A percentile compares a stretch with the other conserved stretches of the same genome.
phyloP scores from a whole-genome alignment of 2,888 invertebrate species.

The Acutogordius australiensis region DNA sequence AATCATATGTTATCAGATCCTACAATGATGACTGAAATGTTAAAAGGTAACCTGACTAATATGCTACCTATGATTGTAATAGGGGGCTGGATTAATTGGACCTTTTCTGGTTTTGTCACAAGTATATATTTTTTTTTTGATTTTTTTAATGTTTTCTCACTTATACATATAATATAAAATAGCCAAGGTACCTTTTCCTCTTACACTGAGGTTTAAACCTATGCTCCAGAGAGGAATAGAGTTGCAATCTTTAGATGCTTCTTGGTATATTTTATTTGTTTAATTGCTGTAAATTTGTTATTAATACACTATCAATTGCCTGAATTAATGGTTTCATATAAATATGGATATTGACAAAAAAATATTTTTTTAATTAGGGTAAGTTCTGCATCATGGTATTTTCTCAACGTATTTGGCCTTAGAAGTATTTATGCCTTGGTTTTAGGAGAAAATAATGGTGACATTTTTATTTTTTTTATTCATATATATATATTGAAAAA shows the following conservation, averaged over 20 bases:
- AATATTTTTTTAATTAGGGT: no score
- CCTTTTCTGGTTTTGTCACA: conserved; percentile 97
- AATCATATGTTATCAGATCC: no score
- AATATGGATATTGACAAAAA: no score
- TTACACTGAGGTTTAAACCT: conserved; percentile 86
- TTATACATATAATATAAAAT: no score
- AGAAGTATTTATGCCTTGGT: conserved; percentile 86
- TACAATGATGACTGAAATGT: conserved; percentile 86
- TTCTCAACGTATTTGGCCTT: conserved; percentile 89
- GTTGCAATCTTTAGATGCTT: conserved; percentile 67
- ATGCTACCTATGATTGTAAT: conserved; percentile 94
- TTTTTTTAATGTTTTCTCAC: neutral
- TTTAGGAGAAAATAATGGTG: conserved; percentile 77
- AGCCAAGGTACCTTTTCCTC: conserved; percentile 92
- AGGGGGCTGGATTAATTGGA: conserved; percentile 99
- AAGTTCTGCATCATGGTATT: conserved; percentile 97
- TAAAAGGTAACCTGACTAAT: conserved; percentile 91
- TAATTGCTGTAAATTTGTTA: neutral
- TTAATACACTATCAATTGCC: neutral
- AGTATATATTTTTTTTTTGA: conserved; percentile 30
- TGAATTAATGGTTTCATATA: no score
- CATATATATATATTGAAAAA: no score
- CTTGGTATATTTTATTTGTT: conserved; percentile 41
- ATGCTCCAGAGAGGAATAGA: conserved; percentile 97
- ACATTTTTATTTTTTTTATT: conserved; percentile 14